Base-by-base conservation (phyloP, 2,888 invertebrate genomes). In the Drosophila affinis region DNA sequence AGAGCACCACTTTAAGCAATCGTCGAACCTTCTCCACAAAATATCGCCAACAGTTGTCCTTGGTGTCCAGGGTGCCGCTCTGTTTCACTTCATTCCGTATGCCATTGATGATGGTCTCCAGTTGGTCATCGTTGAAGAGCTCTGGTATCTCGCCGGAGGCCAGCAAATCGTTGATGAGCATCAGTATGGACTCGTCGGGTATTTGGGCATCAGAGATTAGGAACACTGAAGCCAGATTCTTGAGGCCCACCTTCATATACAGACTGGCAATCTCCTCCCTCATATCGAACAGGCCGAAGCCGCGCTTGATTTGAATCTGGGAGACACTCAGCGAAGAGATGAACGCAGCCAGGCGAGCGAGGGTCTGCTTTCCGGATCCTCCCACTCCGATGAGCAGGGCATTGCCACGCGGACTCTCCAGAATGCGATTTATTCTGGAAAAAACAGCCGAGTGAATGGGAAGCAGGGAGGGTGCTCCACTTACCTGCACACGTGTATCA, bases 71-170 rank as follows among this genome's bases (percentile, higher is more conserved):
- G 52, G 96, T 93, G 6, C 98, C 98, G 3, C 94, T 93, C 54
- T 96, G 95, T 92, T 97, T 97, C 1, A 96, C 95, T 94, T 97
- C 97, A 70, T 95, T 95, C 73, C 95, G 93, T 39, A 98, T 94
- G 2, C 95, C 95, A 78, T 94, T 95, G 48, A 98, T 94, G 55
- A 98, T 95, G 84, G 96, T 96, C 75, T 98, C 98, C 3, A 96
- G 92, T 86, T 98, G 98, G 86, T 98, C 98, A 87, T 98, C 98
- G 0, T 96, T 94, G 75, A 98, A 95, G 62, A 99, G 93, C 76
- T 98, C 98, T 0, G 97, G 96, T 76, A 98, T 97, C 92, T 99
- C 98, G 3, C 99, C 98, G 0, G 98, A 97, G 0, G 98, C 98
- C 61, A 99, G 93, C 93, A 98, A 94, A 91, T 98, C 98, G 90